Percentiles rank a stretch among this genome's conserved stretches.
Conservation (phyloP, 1,140 invertebrate species). For the Caenorhabditis brenneri region DNA sequence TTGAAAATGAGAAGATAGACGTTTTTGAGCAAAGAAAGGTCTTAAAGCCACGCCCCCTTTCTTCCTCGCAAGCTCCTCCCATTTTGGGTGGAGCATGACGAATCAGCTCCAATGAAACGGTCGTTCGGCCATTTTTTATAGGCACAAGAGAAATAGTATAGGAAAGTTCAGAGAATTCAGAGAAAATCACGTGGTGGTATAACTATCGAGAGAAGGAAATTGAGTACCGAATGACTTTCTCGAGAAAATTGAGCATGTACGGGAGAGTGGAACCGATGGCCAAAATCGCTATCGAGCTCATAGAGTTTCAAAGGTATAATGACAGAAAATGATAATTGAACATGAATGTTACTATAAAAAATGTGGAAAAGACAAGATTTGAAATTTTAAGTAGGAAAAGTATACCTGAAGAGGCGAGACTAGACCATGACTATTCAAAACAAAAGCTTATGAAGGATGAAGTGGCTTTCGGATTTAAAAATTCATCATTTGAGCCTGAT, state of each 20-base stretch:
- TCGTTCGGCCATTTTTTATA: slow-evolving; percentile 33
- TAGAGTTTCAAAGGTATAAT: too few relatives aligned
- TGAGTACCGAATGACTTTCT: neutral
- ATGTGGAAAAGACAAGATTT: too few relatives aligned
- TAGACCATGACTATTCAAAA: too few relatives aligned
- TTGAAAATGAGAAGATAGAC: neutral
- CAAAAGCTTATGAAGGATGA: too few relatives aligned
- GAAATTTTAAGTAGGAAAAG: too few relatives aligned
- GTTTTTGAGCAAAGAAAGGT: neutral
- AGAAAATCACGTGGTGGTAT: neutral
- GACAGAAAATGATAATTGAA: too few relatives aligned
- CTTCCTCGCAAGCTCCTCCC: neutral
- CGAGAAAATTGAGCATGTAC: neutral
- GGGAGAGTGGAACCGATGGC: too few relatives aligned
- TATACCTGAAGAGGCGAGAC: too few relatives aligned
- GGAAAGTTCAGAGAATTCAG: neutral
- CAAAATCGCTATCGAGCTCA: too few relatives aligned
- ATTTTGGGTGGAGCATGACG: slow-evolving; percentile 17
- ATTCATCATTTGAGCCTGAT: too few relatives aligned
- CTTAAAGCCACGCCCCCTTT: neutral
- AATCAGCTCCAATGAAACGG: neutral
- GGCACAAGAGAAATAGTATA: neutral
- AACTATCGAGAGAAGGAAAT: neutral
- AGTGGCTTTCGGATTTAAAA: too few relatives aligned
- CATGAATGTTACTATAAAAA: too few relatives aligned